Evolutionary conservation across 2,797 vertebrate species (phyloP).

Genomic region (Vespertilio murinus): DNA sequence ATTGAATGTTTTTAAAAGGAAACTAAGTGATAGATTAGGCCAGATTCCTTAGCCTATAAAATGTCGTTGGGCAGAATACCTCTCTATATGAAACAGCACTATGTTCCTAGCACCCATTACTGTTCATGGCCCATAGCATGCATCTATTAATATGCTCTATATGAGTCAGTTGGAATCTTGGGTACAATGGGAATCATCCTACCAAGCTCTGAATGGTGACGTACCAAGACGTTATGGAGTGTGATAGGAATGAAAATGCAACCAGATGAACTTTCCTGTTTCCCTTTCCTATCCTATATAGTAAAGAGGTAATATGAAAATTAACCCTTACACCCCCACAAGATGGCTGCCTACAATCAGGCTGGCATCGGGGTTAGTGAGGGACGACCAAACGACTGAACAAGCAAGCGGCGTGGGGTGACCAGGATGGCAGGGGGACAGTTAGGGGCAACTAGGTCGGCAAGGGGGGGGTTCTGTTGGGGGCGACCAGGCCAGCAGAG

Average conservation of each 20-base stretch:
- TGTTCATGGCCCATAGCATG: not conserved
- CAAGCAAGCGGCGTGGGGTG: no score
- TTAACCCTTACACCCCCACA: no score
- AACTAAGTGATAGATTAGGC: not conserved
- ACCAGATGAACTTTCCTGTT: not conserved
- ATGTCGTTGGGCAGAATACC: not conserved
- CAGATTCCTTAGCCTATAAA: not conserved
- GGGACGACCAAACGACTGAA: no score
- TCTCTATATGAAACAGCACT: not conserved
- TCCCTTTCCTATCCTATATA: not conserved
- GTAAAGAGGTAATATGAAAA: no score
- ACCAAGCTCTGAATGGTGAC: not conserved
- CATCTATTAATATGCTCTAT: not conserved
- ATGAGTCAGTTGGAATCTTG: not conserved
- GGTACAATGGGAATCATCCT: not conserved
- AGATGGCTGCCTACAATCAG: no score
- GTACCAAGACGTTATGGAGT: not conserved
- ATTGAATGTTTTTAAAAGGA: conserved; percentile 2
- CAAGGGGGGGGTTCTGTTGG: no score
- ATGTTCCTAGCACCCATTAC: not conserved
- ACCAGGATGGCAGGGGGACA: no score
- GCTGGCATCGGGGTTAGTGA: no score
- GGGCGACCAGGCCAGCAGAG: no score
- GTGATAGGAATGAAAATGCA: not conserved
- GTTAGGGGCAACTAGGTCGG: no score